Percentiles rank a stretch among this genome's conserved stretches.
Conservation (phyloP, 2,888 invertebrate species). For the Melieria omissa region DNA sequence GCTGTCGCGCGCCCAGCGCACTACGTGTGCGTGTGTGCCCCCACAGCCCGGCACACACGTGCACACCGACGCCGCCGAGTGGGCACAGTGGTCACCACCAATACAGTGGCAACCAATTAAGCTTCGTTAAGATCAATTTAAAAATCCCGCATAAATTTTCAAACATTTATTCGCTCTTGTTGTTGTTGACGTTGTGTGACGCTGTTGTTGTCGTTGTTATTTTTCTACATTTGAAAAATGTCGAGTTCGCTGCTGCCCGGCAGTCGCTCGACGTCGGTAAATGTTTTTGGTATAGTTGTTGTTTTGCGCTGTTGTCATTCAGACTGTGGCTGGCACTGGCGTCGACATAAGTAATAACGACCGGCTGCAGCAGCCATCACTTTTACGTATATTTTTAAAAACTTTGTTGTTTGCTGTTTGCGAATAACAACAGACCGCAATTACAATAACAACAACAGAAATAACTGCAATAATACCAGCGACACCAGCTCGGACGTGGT, state of each 20-base stretch:
- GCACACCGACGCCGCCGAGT: conserved; percentile 24
- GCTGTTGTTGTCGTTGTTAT: conserved; percentile 29
- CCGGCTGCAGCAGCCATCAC: conserved; percentile 30
- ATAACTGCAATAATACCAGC: conserved; percentile 5
- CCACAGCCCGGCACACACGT: conserved; percentile 25
- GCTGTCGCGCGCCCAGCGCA: too few species aligned
- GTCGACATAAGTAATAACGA: conserved; percentile 20
- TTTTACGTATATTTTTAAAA: too few species aligned
- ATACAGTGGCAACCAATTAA: conserved; percentile 66
- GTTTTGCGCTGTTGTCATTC: too few species aligned
- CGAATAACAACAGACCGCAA: conserved; percentile 28
- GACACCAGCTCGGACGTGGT: conserved; percentile 20
- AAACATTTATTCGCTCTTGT: conserved; percentile 55
- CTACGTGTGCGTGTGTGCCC: too few species aligned
- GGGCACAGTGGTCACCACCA: conserved; percentile 45
- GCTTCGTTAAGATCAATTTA: conserved; percentile 69
- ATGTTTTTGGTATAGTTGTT: too few species aligned
- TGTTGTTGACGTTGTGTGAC: conserved; percentile 52
- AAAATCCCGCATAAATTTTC: conserved; percentile 67
- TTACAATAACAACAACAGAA: background rate
- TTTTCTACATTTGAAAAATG: conserved; percentile 15
- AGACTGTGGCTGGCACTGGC: background rate
- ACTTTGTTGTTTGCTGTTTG: background rate
- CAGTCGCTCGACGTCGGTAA: too few species aligned
- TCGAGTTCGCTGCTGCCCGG: too few species aligned